Evolutionary conservation across 2,888 invertebrate genomes (phyloP), one percentile per base, ranked within the genome.

Genomic region (Lycophotia porphyrea): DNA sequence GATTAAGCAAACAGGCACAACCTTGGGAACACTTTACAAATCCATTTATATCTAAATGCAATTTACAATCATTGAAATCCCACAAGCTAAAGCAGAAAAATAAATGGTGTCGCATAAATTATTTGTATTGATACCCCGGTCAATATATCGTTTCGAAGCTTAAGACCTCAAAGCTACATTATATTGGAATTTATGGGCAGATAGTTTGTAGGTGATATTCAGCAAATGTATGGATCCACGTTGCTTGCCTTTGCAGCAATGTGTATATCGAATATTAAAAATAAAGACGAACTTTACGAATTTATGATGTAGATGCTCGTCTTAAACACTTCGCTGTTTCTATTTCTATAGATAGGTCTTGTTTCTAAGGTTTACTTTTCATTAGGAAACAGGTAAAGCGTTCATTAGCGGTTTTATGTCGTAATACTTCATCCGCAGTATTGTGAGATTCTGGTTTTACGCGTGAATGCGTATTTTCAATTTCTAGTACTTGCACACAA

Each of bases 41-140:
- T 91, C 90, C 90, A 87, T 91, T 91, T 90, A 89, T 88, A 91
- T 88, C 88, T 81, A 90, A 91, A 91, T 88, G 85, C 87, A 88
- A 91, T 91, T 90, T 90, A 89, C 89, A 90, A 87, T 82, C 87
- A 86, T 85, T 89, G 90, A 90, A 92, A 91, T 90, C 84, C 84
- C 71, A 86, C 84, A 86, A 87, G 84, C 82, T 77, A 68, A 75
- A 75, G 70, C 78, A 84, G 82, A 86, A 86, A 87, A 87, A 88
- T 86, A 70, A 83, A 86, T 76, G 61, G 34, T 79, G 66, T 76
- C 71, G 67, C 74, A 80, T 87, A 87, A 83, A 80, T 84, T 84
- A 76, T 78, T 69, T 52, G 81, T 76, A 80, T 87, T 75, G 77
- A 84, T 80, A 78, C 60, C 36, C 68, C 24, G 55, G 49, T 74